Conservation (phyloP, 2,113 vertebrate genomes). For the Corvus moneduloides region DNA sequence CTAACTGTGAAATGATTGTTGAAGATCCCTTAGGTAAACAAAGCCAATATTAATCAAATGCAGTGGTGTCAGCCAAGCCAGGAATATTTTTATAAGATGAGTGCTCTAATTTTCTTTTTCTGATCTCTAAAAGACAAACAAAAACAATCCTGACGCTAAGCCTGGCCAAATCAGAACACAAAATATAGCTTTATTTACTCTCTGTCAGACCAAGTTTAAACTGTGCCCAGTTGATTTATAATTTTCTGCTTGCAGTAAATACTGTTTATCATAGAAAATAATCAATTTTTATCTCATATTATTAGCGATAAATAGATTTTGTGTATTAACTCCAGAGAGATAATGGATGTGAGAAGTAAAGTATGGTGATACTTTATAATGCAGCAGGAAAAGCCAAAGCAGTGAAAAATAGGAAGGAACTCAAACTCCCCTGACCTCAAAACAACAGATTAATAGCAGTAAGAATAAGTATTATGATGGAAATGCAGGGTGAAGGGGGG, state of each 20-base stretch:
- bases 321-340: neutral
- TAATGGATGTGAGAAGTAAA: neutral
- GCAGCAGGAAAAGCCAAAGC: neutral
- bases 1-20: neutral
- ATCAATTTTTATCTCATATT: neutral
- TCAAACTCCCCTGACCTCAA: neutral
- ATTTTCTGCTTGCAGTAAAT: neutral
- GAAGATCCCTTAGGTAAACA: neutral
- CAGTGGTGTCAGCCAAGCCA: neutral
- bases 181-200: neutral
- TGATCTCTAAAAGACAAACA: neutral
- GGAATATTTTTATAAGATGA: neutral
- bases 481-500: neutral
- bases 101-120: neutral
- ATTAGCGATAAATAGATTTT: neutral
- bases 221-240: neutral
- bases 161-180: neutral
- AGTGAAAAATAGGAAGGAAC: neutral
- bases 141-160: neutral
- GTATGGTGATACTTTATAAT: neutral
- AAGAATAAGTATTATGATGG: neutral
- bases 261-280: neutral
- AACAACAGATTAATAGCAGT: neutral
- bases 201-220: neutral
- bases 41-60: neutral